These are phyloP conservation scores for Passer domesticus DNA, from an alignment of 2,113 vertebrate genomes.

Conservation along the genomic window DNA sequence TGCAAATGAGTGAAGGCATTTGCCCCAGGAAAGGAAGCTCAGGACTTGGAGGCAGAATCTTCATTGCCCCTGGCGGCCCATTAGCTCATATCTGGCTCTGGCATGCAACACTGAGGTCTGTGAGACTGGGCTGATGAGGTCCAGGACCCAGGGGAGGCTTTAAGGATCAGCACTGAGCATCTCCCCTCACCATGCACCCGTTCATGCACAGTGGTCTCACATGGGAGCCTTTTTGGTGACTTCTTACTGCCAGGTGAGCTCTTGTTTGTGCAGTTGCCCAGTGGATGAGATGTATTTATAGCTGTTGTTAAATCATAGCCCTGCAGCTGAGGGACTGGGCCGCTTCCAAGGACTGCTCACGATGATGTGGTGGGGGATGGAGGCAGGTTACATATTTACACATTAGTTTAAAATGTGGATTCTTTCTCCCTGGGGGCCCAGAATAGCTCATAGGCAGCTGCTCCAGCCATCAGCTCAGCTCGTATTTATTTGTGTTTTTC, in stretches of 20 bases:
- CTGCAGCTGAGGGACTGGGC: slow-evolving; percentile 64
- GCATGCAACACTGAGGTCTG: not conserved
- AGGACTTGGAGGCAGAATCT: not conserved
- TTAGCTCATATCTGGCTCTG: not conserved
- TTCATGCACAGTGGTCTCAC: not conserved
- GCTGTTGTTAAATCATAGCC: slow-evolving; percentile 50
- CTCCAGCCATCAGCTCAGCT: slow-evolving; percentile 60
- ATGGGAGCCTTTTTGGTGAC: not conserved
- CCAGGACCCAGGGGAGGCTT: not conserved
- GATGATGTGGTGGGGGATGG: slow-evolving; percentile 23
- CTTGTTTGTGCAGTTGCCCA: slow-evolving; percentile 55
- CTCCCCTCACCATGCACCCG: not conserved
- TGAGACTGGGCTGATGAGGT: not conserved
- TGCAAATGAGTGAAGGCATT: not conserved
- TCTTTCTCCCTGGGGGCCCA: slow-evolving; percentile 33
- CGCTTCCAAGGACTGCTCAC: slow-evolving; percentile 46
- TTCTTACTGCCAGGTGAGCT: slow-evolving; percentile 48
- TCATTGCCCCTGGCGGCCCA: not conserved
- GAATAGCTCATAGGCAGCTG: slow-evolving; percentile 66
- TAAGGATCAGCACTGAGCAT: not conserved
- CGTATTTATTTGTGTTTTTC: slow-evolving; percentile 66
- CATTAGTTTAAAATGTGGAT: slow-evolving; percentile 70
- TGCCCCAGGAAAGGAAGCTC: not conserved
- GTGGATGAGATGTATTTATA: slow-evolving; percentile 56
- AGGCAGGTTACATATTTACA: slow-evolving; percentile 72